Evolutionary conservation across 1,140 invertebrate genomes (phyloP), one percentile per base, ranked within the genome.

Genomic region (Anadara kagoshimensis): DNA sequence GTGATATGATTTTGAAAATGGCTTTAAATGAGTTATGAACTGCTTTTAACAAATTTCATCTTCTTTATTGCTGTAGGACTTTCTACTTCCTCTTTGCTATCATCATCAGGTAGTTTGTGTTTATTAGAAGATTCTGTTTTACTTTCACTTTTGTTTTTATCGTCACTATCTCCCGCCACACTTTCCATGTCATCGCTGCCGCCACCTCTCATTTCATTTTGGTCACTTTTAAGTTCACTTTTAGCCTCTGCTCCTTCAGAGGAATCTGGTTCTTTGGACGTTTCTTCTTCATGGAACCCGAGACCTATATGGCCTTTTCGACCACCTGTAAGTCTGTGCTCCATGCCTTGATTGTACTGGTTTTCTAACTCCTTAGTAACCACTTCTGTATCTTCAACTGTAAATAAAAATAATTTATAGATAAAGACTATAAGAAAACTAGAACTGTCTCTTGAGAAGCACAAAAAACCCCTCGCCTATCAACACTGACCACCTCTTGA

Each of bases 301-400:
- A 89, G 78, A 1, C 86, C 85, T 54, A 81, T 73, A 68, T 87
- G 87, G 53, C 78, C 78, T 49, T 69, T 78, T 24, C 68, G 70
- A 44, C 83, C 83, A 20, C 78, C 75, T 16, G 70, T 71, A n/a
- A 86, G 69, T 54, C 82, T 83, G 59, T 86, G 83, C 54, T 84
- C 81, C 64, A 87, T 59, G n/a, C 87, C 79, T 36, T 86, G 81
- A 53, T 79, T 69, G 71, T 75, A 88, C 72, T 88, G 86, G 18
- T 85, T 78, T 59, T 85, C 86, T 24, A 88, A 74, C 11, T 85
- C 78, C 29, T 82, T 70, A n/a, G n/a, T n/a, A 22, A 77, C 59
- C 16, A 86, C 73, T 47, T 81, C 73, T 59, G 67, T 78, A 0
- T 83, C 78, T 41, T 73, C 70, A 47, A 51, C 82, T 86, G 71